These are phyloP conservation scores for Zootermopsis nevadensis DNA, from an alignment of 2,888 invertebrate genomes.

Conservation along the genomic window DNA sequence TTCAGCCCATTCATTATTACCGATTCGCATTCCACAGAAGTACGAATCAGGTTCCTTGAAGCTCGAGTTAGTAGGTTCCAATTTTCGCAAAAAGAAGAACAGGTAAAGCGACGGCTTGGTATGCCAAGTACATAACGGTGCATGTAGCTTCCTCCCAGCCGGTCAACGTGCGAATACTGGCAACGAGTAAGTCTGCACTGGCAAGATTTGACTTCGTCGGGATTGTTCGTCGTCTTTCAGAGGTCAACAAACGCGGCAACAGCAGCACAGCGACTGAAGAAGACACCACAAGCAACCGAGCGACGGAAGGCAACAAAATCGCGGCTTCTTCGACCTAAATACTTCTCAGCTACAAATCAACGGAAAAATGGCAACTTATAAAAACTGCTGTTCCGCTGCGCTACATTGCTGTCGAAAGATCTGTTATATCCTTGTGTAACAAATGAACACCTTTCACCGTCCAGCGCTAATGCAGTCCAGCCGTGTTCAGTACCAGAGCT, in stretches of 20 bases:
- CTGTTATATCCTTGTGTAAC: constrained; percentile 2
- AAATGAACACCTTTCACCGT: constrained; percentile 6
- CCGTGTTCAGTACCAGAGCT: too few species aligned
- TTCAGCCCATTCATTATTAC: neutral
- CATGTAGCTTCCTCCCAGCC: constrained; percentile 9
- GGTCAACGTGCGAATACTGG: constrained; percentile 17
- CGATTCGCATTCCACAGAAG: constrained; percentile 8
- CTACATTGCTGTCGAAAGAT: neutral
- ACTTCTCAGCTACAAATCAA: neutral
- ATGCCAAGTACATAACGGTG: constrained; percentile 30
- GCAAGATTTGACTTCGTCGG: neutral
- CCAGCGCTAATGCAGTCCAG: neutral
- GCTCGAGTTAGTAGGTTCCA: neutral
- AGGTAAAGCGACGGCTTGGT: neutral
- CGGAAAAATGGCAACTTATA: neutral
- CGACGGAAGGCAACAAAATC: neutral
- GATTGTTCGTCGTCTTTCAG: neutral
- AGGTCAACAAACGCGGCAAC: constrained; percentile 1
- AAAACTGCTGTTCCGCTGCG: neutral
- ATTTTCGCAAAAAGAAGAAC: neutral
- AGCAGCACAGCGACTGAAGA: neutral
- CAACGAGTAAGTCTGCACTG: too few species aligned
- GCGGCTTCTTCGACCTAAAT: neutral
- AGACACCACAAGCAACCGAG: too few species aligned
- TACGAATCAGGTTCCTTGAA: constrained; percentile 3